These are phyloP conservation scores for Merluccius polli DNA, from an alignment of 2,797 vertebrate genomes.

Conservation along the genomic window DNA sequence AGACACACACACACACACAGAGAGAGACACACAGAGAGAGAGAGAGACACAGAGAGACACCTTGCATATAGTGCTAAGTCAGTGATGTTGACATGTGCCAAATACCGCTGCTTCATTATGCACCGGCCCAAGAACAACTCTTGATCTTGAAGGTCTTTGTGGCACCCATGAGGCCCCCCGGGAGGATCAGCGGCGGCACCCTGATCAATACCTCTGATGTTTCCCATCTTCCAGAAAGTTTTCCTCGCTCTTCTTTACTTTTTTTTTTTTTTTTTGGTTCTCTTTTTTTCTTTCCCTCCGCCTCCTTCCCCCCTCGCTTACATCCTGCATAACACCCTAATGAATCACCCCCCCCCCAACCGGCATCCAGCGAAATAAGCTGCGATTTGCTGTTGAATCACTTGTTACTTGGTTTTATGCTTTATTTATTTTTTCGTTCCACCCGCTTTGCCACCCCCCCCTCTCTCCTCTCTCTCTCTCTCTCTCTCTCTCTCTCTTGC, in stretches of 20 bases:
- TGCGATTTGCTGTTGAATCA: conserved; percentile 32
- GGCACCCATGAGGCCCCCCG: conserved; percentile 25
- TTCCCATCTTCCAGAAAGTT: conserved; percentile 36
- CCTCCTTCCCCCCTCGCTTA: conserved; percentile 25
- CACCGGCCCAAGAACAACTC: conserved; percentile 25
- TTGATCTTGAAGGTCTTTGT: conserved; percentile 50
- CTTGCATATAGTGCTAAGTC: background rate
- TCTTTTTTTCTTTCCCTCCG: conserved; percentile 21
- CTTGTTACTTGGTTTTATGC: conserved; percentile 2
- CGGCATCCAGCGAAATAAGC: conserved; percentile 29
- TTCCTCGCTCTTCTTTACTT: conserved; percentile 15
- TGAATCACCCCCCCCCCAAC: conserved; percentile 26
- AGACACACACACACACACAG: no score
- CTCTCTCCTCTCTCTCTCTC: conserved; percentile 17
- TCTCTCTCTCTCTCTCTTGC: conserved; percentile 9
- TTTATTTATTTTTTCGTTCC: background rate
- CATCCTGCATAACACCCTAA: conserved; percentile 22
- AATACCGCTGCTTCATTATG: background rate
- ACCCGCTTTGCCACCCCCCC: background rate
- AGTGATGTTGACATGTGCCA: background rate
- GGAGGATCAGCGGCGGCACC: conserved; percentile 23
- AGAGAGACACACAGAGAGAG: no score
- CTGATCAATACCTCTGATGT: conserved; percentile 58
- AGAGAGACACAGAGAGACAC: background rate
- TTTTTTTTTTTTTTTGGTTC: conserved; percentile 14